Percentiles rank a stretch among this genome's conserved stretches.
Evolutionary conservation across 2,113 vertebrate genomes (phyloP).

Genomic region (Atractosteus spatula): DNA sequence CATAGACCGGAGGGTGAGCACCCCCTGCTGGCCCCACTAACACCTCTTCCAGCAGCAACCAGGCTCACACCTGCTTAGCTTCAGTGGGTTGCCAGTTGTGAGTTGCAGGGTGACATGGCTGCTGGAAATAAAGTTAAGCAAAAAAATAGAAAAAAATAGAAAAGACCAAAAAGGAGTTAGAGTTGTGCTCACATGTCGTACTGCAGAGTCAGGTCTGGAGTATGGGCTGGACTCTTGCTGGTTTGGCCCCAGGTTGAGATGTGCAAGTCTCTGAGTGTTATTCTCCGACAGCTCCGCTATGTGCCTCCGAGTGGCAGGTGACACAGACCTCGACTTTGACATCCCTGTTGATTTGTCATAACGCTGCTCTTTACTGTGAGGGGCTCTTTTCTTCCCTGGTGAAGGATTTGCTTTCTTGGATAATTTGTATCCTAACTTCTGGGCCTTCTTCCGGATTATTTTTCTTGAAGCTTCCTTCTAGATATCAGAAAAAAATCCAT

Average conservation of each 20-base stretch:
- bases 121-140: no score
- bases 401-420: slow-evolving; percentile 26
- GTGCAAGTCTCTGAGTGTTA: slow-evolving; percentile 25
- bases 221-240: slow-evolving; percentile 25
- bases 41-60: no score
- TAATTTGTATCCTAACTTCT: slow-evolving; percentile 35
- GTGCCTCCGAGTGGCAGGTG: slow-evolving; percentile 33
- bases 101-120: no score
- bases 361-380: not conserved
- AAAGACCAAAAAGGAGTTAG: no score
- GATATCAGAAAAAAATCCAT: not conserved
- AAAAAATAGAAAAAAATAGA: no score
- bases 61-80: no score
- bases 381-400: slow-evolving; percentile 12
- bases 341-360: not conserved
- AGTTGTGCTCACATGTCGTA: slow-evolving; percentile 46
- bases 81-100: no score
- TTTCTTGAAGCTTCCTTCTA: slow-evolving; percentile 32
- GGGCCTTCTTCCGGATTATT: slow-evolving; percentile 24
- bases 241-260: slow-evolving; percentile 30
- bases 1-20: no score
- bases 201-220: slow-evolving; percentile 43
- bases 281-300: slow-evolving; percentile 20
- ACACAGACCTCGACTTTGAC: slow-evolving; percentile 34
- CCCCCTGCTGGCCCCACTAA: no score